Base-by-base conservation (phyloP, 2,797 vertebrate species). In the Rhynchonycteris naso region DNA sequence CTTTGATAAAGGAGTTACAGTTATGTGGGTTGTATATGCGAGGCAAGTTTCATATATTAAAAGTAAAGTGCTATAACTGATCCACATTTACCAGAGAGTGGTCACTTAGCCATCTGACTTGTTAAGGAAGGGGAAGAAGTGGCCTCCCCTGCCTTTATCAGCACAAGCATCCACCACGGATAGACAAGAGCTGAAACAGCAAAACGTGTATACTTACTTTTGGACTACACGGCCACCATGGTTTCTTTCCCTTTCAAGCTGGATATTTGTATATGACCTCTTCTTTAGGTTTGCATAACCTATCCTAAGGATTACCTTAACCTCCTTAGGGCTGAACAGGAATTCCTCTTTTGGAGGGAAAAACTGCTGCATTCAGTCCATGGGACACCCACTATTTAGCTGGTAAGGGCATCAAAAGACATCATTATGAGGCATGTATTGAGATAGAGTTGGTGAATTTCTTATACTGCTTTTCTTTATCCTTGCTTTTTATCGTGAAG, bases 241-340 rank as follows among this genome's bases (percentile, higher is more conserved):
- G 28, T 90, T 92, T 94, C 69, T 88, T 92, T 84, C 79, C 35
- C 33, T 84, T 71, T 80, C 59, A 91, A 63, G 28, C 50, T 93
- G 79, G 35, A 15, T 80, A 56, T 89, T 58, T 21, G 24, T 52
- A 35, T 78, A 79, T 59, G 24, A 30, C 65, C 18, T 83, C 38
- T 78, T 69, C 65, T 61, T 83, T 54, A 65, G n/a, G 26, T 94
- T 71, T 78, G 30, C 28, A 54, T 69, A 72, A 58, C 19, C 26
- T 63, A 3, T 12, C 47, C 56, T 38, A 28, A 52, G 58, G 33
- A 22, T 84, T 66, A 19, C 47, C 50, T 86, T 71, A 68, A 74
- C 88, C 74, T 95, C 33, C 30, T 86, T 74, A 74, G 58, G 66
- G 35, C 16, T 33, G 52, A 90, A 56, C 54, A 69, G 79, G 75